Base-by-base conservation (phyloP, 2,888 invertebrate genomes). In the Dendrolimus houi region DNA sequence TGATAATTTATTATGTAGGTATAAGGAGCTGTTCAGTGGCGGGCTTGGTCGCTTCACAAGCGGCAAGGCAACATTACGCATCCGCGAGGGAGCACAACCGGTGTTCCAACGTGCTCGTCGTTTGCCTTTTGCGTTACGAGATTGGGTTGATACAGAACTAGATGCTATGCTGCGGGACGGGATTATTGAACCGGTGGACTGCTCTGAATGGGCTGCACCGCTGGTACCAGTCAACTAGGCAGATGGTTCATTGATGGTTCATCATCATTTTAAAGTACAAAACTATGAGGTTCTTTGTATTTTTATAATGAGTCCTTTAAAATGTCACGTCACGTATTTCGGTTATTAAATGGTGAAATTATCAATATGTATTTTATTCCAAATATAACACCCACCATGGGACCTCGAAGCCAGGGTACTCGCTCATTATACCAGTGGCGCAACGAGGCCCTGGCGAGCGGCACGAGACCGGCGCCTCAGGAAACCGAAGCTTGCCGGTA, bases 91-190 rank as follows among this genome's bases (percentile, higher is more conserved):
- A 0, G 66, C 64, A n/a, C 40, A 29, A 13, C 67, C 66, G 8
- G 61, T 68, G 40, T 70, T 60, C 57, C 54, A 57, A 53, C 64
- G 68, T 14, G 65, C 66, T 58, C 62, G 66, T 17, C 63, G 64
- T 2, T 17, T 3, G 17, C 17, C 17, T 17, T 17, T 17, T 17
- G 17, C 17, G 17, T 17, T 2, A 17, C 57, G 56, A 29, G 58
- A 42, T 14, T 60, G 58, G 10, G 58, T 59, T 2, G 62, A 66
- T 29, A 56, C 53, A 2, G 63, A 59, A 53, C 53, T 63, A 9
- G 61, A 61, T 7, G 57, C 56, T 0, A 60, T 62, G 61, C 60
- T 61, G 53, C 13, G 55, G 53, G 55, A 47, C 41, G 54, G 52
- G 58, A 58, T 8, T 14, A 17, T 17, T 17, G 17, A 17, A 17